A percentile compares a stretch with the other conserved stretches of the same genome.
phyloP scores from a whole-genome alignment of 2,113 vertebrate genomes.

The Bos javanicus region DNA sequence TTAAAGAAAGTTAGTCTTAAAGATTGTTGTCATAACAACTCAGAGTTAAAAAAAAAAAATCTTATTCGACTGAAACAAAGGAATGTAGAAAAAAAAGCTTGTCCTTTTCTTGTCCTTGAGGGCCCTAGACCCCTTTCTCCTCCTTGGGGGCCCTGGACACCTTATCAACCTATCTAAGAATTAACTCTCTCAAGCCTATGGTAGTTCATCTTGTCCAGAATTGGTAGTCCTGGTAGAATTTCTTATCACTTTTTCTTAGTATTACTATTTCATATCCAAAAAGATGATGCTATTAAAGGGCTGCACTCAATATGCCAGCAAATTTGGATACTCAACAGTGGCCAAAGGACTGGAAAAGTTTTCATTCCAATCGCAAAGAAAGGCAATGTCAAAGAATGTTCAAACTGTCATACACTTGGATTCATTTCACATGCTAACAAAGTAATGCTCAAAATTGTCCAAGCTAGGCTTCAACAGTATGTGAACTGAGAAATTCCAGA shows the following conservation, averaged over 20 bases:
- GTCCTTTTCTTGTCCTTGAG: neutral
- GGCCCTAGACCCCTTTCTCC: neutral
- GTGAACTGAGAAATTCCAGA: neutral
- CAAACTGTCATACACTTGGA: neutral
- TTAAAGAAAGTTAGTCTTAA: neutral
- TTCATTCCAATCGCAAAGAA: neutral
- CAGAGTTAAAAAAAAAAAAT: neutral
- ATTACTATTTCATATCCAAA: neutral
- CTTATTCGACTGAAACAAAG: neutral
- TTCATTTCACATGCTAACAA: neutral
- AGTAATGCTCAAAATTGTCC: neutral
- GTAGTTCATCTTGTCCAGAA: neutral
- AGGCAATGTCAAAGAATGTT: neutral
- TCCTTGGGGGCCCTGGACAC: neutral
- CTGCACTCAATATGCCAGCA: neutral
- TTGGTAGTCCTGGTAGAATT: neutral
- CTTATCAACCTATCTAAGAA: neutral
- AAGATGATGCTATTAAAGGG: neutral
- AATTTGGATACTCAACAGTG: neutral
- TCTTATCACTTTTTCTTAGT: neutral
- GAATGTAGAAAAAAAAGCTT: neutral
- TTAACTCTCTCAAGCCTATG: neutral
- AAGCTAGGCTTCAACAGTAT: neutral
- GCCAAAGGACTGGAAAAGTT: neutral
- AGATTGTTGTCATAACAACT: neutral